Conservation (phyloP, 2,113 vertebrate species). For the Isichthys henryi region DNA sequence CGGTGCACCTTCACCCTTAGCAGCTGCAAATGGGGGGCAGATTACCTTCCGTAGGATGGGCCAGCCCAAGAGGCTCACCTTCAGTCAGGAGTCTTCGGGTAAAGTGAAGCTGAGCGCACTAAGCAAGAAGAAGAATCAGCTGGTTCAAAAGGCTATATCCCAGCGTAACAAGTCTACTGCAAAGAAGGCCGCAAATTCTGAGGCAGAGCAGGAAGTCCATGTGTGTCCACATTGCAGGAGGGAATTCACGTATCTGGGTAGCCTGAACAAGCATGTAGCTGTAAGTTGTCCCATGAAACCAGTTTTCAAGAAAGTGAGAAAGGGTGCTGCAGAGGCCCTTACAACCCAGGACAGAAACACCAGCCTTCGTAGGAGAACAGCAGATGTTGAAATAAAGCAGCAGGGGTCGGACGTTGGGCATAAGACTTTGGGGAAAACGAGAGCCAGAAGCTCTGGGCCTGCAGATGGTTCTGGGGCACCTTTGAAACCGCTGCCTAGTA, state of each 20-base stretch:
- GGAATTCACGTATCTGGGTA: conserved; percentile 88
- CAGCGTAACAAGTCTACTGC: conserved; percentile 79
- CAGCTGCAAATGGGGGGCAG: conserved; percentile 53
- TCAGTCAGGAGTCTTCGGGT: conserved; percentile 73
- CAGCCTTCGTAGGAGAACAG: conserved; percentile 66
- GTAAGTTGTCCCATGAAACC: conserved; percentile 92
- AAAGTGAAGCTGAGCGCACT: conserved; percentile 83
- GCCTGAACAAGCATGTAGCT: conserved; percentile 80
- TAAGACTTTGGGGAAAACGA: conserved; percentile 74
- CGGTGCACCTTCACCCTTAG: conserved; percentile 50
- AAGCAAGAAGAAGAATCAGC: conserved; percentile 87
- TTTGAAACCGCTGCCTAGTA: conserved; percentile 56
- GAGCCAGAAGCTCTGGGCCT: conserved; percentile 74
- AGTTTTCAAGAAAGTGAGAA: conserved; percentile 66
- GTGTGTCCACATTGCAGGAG: conserved; percentile 86
- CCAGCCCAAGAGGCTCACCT: conserved; percentile 90
- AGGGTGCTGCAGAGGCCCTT: conserved; percentile 44
- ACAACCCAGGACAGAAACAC: conserved; percentile 53
- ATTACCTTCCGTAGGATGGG: conserved; percentile 83
- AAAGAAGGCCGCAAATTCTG: conserved; percentile 64
- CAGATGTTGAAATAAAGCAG: conserved; percentile 73
- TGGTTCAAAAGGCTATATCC: conserved; percentile 89
- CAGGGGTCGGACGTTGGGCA: conserved; percentile 54
- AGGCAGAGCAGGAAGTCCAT: conserved; percentile 57
- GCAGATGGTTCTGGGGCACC: conserved; percentile 51